Conservation (phyloP, 2,113 vertebrate species). For the Phoxinus phoxinus region DNA sequence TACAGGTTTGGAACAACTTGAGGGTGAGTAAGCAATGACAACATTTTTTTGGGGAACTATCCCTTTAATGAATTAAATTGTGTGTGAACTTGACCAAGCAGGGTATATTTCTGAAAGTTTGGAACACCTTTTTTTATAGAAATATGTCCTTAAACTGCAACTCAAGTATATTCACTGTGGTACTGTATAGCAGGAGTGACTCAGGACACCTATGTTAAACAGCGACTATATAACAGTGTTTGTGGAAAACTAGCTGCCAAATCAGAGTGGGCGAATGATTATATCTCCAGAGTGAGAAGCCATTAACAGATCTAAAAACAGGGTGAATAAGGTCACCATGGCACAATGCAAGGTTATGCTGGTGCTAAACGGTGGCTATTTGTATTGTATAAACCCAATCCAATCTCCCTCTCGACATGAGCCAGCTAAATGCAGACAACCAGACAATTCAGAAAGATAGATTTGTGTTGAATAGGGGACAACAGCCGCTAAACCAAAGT, state of each 20-base stretch:
- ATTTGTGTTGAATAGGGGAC: constrained; percentile 38
- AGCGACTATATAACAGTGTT: neutral
- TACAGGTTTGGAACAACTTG: no score
- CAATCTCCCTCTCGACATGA: constrained; percentile 26
- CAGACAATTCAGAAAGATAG: constrained; percentile 36
- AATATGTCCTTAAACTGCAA: neutral
- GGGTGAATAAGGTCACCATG: neutral
- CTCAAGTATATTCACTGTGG: neutral
- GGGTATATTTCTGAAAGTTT: neutral
- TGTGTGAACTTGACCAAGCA: neutral
- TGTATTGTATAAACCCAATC: constrained; percentile 19
- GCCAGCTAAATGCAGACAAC: constrained; percentile 39
- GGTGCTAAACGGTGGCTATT: constrained; percentile 11
- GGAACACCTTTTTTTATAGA: neutral
- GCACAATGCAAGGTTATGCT: constrained; percentile 20
- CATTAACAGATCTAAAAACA: neutral
- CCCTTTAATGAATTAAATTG: no score
- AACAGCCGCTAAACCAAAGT: constrained; percentile 6
- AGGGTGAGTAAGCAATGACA: no score
- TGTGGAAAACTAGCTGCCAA: neutral
- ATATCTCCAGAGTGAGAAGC: neutral
- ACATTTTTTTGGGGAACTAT: no score
- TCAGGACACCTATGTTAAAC: neutral
- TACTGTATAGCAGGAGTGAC: neutral
- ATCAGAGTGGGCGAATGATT: neutral